Evolutionary conservation across 1,140 invertebrate genomes (phyloP).

Genomic region (Penaeus chinensis): DNA sequence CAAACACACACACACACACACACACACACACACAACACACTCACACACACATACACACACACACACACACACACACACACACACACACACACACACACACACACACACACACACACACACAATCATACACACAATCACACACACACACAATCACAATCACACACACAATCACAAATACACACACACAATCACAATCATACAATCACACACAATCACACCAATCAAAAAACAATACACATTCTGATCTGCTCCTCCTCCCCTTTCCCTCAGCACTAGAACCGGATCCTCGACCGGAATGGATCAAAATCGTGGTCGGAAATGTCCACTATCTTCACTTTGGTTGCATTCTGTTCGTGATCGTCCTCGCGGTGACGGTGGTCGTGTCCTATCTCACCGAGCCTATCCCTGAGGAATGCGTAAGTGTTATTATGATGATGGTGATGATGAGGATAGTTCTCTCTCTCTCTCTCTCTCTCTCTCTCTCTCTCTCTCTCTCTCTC

Average conservation of each 20-base stretch:
- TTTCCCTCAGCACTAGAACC: background rate
- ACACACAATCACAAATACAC: too few relatives aligned
- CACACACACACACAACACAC: too few relatives aligned
- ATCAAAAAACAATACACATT: background rate
- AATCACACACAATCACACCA: too few relatives aligned
- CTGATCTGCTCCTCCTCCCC: too few relatives aligned
- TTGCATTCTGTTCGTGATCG: slow-evolving; percentile 69
- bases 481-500: too few relatives aligned
- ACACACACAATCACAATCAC: background rate
- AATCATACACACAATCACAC: background rate
- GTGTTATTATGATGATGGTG: slow-evolving; percentile 7
- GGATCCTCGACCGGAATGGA: slow-evolving; percentile 67
- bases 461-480: too few relatives aligned
- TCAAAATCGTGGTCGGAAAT: slow-evolving; percentile 67
- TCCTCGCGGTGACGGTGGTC: slow-evolving; percentile 67
- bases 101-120: background rate
- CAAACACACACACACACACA: too few relatives aligned
- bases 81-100: background rate
- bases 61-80: background rate
- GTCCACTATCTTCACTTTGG: slow-evolving; percentile 73
- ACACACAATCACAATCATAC: too few relatives aligned
- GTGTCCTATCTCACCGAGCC: slow-evolving; percentile 70
- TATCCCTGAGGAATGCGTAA: slow-evolving; percentile 67
- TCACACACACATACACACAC: background rate
- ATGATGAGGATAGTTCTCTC: too few relatives aligned